phyloP scores from a whole-genome alignment of 1,140 invertebrate species.

The Euborellia annulipes region DNA sequence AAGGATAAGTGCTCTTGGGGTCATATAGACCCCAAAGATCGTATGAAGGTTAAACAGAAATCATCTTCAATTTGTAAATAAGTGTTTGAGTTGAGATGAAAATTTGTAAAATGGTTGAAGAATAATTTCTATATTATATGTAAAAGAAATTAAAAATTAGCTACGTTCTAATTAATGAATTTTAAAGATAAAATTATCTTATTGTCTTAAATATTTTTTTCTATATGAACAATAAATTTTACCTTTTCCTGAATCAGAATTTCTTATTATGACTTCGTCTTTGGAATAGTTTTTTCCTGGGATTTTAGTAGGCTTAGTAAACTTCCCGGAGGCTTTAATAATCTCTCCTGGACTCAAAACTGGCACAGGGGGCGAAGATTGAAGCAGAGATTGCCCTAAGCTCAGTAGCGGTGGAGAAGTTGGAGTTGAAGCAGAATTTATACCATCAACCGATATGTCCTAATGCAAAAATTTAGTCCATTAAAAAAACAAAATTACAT shows the following conservation, averaged over 20 bases:
- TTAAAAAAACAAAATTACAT: not conserved
- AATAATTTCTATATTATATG: no score
- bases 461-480: not conserved
- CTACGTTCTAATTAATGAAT: no score
- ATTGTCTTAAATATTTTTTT: no score
- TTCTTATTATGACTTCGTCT: conserved; percentile 84
- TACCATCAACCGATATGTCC: not conserved
- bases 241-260: conserved; percentile 91
- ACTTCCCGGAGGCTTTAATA: conserved; percentile 74
- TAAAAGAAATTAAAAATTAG: no score
- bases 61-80: no score
- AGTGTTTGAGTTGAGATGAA: no score
- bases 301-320: conserved; percentile 71
- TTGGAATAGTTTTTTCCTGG: conserved; percentile 83
- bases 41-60: no score
- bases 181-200: no score
- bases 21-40: no score
- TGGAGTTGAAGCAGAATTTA: not conserved
- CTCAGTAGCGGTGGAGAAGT: conserved; percentile 3
- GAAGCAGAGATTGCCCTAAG: conserved; percentile 1
- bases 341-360: conserved; percentile 63
- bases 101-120: no score
- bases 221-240: conserved; percentile 17
- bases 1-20: no score
- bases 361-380: conserved; percentile 31